Percentiles rank a stretch among this genome's conserved stretches.
phyloP scores from a whole-genome alignment of 1,140 invertebrate species.

The Aphaenogaster rudis region DNA sequence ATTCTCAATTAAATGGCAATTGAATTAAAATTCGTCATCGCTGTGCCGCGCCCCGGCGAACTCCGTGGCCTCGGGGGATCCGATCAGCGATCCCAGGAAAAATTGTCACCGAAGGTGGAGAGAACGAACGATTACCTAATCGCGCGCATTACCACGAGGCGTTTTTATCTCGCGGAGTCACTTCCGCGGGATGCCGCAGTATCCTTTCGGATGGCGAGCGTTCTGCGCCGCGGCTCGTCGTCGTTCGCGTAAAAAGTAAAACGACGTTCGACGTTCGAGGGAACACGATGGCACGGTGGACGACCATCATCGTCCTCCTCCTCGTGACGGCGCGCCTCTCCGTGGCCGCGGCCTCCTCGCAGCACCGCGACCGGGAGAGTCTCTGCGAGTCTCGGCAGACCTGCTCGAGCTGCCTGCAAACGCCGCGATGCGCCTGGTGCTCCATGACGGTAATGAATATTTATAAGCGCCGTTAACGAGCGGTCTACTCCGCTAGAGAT shows the following conservation, averaged over 20 bases:
- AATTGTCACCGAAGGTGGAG: background rate
- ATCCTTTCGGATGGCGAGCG: slow-evolving; percentile 69
- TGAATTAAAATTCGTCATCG: background rate
- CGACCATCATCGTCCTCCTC: background rate
- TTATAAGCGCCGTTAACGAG: slow-evolving; percentile 30
- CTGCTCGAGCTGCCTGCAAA: slow-evolving; percentile 77
- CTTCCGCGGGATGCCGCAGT: slow-evolving; percentile 79
- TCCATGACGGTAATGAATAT: slow-evolving; percentile 72
- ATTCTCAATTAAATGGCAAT: background rate
- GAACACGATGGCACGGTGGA: slow-evolving; percentile 33
- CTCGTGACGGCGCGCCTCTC: slow-evolving; percentile 8
- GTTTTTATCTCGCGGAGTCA: slow-evolving; percentile 74
- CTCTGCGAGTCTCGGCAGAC: slow-evolving; percentile 75
- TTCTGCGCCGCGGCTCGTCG: background rate
- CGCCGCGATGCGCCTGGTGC: slow-evolving; percentile 80
- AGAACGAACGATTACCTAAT: slow-evolving; percentile 67
- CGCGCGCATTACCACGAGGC: slow-evolving; percentile 57
- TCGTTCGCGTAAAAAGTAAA: slow-evolving; percentile 25
- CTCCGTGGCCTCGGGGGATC: background rate
- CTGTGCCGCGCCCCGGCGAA: background rate
- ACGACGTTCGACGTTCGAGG: background rate
- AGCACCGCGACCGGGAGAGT: slow-evolving; percentile 71
- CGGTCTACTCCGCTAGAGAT: background rate
- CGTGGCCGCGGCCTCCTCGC: background rate
- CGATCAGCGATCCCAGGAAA: background rate